These are phyloP conservation scores for Alligator mississippiensis DNA, from an alignment of 2,113 vertebrate genomes.

Conservation along the genomic window DNA sequence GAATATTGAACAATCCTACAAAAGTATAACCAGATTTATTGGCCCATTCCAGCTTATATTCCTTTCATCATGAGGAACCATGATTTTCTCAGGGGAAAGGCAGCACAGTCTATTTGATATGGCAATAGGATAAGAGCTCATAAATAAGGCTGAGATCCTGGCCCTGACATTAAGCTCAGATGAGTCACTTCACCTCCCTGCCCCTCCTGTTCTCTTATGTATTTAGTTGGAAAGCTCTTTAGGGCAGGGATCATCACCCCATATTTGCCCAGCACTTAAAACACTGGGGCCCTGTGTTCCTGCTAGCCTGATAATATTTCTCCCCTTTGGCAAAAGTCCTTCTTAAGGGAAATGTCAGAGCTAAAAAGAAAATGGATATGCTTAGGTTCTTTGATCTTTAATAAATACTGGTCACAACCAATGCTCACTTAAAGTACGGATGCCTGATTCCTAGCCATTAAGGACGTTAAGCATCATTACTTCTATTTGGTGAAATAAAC, in stretches of 20 bases:
- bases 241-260: background rate
- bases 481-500: background rate
- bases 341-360: background rate
- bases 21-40: no score
- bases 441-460: background rate
- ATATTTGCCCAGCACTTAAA: background rate
- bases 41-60: no score
- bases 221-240: background rate
- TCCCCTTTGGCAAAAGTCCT: background rate
- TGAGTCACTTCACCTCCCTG: background rate
- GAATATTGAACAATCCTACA: no score
- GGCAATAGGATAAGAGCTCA: no score
- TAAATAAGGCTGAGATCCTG: background rate
- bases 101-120: no score
- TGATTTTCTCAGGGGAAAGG: no score
- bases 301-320: background rate
- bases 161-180: background rate
- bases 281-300: background rate
- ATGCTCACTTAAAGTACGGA: conserved; percentile 43
- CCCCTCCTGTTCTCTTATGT: background rate
- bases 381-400: conserved; percentile 20
- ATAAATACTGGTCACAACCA: background rate
- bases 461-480: conserved; percentile 32
- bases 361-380: background rate
- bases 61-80: no score